Percentiles rank a stretch among this genome's conserved stretches.
phyloP scores from a whole-genome alignment of 1,140 invertebrate genomes.

The Pantala flavescens region DNA sequence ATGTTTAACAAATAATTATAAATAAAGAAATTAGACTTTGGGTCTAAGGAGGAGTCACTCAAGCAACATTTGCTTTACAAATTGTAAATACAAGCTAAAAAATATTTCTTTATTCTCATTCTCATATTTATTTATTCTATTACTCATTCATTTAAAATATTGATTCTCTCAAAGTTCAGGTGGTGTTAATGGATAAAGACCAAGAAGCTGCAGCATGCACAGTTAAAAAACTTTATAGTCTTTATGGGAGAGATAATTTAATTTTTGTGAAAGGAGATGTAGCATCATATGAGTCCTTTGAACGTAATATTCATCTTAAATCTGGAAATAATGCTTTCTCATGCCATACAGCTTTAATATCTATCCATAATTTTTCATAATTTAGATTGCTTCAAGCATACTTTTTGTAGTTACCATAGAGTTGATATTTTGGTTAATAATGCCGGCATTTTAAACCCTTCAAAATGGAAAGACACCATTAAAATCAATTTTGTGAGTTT shows the following conservation, averaged over 20 bases:
- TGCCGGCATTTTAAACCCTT: constrained; percentile 45
- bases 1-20: too few species aligned
- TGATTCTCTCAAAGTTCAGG: background rate
- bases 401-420: constrained; percentile 33
- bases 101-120: too few species aligned
- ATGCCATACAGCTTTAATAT: constrained; percentile 20
- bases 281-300: constrained; percentile 30
- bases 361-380: constrained; percentile 25
- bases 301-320: constrained; percentile 28
- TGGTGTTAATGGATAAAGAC: background rate
- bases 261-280: constrained; percentile 28
- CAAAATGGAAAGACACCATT: constrained; percentile 33
- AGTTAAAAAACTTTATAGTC: too few species aligned
- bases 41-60: too few species aligned
- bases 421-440: constrained; percentile 52
- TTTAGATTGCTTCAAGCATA: constrained; percentile 31
- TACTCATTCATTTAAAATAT: too few species aligned
- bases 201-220: background rate
- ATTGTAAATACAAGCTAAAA: too few species aligned
- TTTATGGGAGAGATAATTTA: background rate
- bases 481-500: constrained; percentile 37
- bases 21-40: too few species aligned
- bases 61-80: too few species aligned
- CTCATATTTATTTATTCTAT: too few species aligned
- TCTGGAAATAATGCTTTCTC: constrained; percentile 28